Percentiles rank a stretch among this genome's conserved stretches.
Conservation (phyloP, 2,888 invertebrate species). For the Drosophila kanekoi region DNA sequence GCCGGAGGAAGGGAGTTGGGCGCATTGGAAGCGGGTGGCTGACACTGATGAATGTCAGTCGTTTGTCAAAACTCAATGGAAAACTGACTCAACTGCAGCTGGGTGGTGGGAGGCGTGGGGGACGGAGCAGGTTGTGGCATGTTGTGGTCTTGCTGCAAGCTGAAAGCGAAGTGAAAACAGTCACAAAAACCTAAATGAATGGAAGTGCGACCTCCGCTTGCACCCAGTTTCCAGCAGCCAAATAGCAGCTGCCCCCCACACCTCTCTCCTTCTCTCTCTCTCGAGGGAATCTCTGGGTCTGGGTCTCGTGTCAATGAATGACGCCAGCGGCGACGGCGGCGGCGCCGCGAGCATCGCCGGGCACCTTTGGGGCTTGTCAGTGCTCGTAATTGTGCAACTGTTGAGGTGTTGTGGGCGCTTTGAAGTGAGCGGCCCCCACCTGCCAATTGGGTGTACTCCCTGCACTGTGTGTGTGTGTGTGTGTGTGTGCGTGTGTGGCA, state of each 20-base stretch:
- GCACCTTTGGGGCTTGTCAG: slow-evolving; percentile 62
- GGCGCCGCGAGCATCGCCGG: slow-evolving; percentile 41
- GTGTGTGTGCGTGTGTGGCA: slow-evolving; percentile 36
- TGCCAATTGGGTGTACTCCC: not conserved
- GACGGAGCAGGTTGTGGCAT: not conserved
- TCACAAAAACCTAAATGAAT: slow-evolving; percentile 63
- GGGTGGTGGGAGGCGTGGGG: slow-evolving; percentile 2
- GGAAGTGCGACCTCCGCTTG: slow-evolving; percentile 27
- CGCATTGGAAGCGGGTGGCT: slow-evolving; percentile 48
- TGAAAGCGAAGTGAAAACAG: slow-evolving; percentile 62
- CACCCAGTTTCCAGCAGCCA: slow-evolving; percentile 27
- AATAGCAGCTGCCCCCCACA: slow-evolving; percentile 12
- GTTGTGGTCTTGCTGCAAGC: not conserved
- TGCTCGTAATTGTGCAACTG: slow-evolving; percentile 58
- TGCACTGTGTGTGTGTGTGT: slow-evolving; percentile 5
- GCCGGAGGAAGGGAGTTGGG: slow-evolving; percentile 12
- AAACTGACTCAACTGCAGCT: slow-evolving; percentile 57
- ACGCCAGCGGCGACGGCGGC: slow-evolving; percentile 51
- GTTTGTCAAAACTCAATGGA: slow-evolving; percentile 82
- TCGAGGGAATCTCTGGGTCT: slow-evolving; percentile 9
- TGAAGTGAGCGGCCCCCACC: slow-evolving; percentile 27
- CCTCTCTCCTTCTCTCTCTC: not conserved
- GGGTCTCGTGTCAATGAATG: slow-evolving; percentile 65
- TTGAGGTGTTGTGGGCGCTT: slow-evolving; percentile 40
- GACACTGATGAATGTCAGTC: slow-evolving; percentile 84